These are phyloP conservation scores for Meandrusa payeni DNA, from an alignment of 2,888 invertebrate genomes.

Conservation along the genomic window DNA sequence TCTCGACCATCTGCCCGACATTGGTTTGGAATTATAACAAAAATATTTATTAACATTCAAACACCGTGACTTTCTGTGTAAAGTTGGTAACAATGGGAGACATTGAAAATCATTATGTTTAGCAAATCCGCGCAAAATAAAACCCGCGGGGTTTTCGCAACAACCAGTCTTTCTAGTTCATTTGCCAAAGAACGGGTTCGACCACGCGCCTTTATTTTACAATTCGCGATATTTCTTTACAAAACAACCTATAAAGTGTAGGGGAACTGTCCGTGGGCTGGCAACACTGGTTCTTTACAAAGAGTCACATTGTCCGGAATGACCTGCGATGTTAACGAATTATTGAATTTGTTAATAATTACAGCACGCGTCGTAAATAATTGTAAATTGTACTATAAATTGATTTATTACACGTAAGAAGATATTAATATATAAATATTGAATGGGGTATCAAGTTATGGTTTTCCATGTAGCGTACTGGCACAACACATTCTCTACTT, in stretches of 20 bases:
- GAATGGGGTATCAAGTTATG: no score
- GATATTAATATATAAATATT: no score
- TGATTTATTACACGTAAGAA: constrained; percentile 29
- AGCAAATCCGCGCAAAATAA: constrained; percentile 63
- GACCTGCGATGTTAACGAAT: constrained; percentile 67
- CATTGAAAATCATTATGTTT: constrained; percentile 64
- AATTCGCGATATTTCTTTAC: constrained; percentile 53
- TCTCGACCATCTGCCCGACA: constrained; percentile 17
- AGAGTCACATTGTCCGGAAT: constrained; percentile 60
- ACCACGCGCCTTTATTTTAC: constrained; percentile 65
- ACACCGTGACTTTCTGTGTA: constrained; percentile 53
- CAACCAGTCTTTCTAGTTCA: constrained; percentile 67
- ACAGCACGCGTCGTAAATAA: constrained; percentile 49
- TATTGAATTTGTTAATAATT: constrained; percentile 72
- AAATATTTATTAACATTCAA: constrained; percentile 48
- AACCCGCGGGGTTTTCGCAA: constrained; percentile 33
- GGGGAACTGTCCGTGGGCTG: constrained; percentile 37
- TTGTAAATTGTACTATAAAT: constrained; percentile 25
- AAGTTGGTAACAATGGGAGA: constrained; percentile 50
- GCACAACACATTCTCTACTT: no score
- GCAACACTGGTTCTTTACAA: constrained; percentile 50
- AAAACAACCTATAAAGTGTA: constrained; percentile 27
- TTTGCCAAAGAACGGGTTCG: constrained; percentile 52
- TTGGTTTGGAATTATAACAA: constrained; percentile 20
- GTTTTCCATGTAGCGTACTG: no score